phyloP scores from a whole-genome alignment of 2,888 invertebrate genomes.

The Noctua comes region DNA sequence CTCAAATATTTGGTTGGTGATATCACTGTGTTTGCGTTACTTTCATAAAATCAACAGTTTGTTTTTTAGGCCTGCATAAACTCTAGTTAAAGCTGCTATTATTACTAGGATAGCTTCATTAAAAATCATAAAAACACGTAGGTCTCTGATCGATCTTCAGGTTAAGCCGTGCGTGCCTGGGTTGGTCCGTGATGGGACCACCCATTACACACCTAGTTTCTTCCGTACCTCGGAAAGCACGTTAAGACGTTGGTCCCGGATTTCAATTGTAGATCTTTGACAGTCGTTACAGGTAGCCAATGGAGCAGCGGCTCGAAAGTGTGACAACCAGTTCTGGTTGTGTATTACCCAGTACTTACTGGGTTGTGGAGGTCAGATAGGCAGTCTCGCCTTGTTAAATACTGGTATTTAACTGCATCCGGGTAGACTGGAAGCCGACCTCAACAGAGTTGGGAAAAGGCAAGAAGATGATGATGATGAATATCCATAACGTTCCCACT shows the following conservation, averaged over 20 bases:
- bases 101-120: neutral
- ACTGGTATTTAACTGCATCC: too few species aligned
- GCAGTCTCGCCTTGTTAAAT: too few species aligned
- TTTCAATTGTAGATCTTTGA: neutral
- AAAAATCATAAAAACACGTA: neutral
- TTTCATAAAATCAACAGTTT: constrained; percentile 11
- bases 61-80: constrained; percentile 1
- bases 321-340: too few species aligned
- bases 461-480: neutral
- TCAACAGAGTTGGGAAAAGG: neutral
- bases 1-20: constrained; percentile 24
- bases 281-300: neutral
- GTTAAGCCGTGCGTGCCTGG: neutral
- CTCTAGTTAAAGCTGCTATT: too few species aligned
- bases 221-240: neutral
- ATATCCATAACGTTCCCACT: neutral
- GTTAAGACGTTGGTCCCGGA: neutral
- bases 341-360: too few species aligned
- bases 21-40: constrained; percentile 9
- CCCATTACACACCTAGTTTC: neutral
- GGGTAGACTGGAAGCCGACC: too few species aligned
- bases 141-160: neutral
- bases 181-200: neutral
- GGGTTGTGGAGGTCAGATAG: too few species aligned
- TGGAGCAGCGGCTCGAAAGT: neutral